phyloP scores from a whole-genome alignment of 2,113 vertebrate species.

The Zosterops borbonicus region DNA sequence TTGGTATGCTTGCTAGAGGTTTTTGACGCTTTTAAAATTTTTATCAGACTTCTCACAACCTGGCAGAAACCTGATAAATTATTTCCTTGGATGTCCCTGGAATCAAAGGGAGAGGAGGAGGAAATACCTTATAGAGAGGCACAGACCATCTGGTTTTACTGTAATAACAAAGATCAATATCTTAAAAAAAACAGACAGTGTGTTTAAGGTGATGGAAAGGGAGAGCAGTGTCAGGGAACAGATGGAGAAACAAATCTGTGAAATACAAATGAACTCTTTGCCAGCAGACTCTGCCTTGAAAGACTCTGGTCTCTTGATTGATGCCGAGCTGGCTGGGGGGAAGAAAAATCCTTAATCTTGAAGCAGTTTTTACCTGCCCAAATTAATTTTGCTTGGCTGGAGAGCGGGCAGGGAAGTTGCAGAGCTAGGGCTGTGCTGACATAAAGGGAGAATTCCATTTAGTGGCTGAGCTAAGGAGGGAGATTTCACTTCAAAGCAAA shows the following conservation, averaged over 20 bases:
- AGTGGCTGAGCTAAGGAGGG: not conserved
- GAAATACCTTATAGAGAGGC: not conserved
- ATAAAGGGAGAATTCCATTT: not conserved
- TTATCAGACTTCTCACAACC: not conserved
- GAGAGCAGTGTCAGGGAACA: not conserved
- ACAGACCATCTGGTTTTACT: slow-evolving; percentile 9
- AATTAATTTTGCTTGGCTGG: not conserved
- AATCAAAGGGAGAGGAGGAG: not conserved
- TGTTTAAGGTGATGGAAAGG: slow-evolving; percentile 9
- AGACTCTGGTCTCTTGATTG: not conserved
- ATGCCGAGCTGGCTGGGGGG: not conserved
- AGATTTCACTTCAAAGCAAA: slow-evolving; percentile 12
- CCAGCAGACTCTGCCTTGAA: not conserved
- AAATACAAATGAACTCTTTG: not conserved
- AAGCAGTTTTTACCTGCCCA: not conserved
- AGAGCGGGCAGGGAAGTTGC: not conserved
- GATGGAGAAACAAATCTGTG: slow-evolving; percentile 2
- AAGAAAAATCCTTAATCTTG: not conserved
- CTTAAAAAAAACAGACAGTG: not conserved
- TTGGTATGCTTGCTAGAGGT: not conserved
- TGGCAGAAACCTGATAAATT: not conserved
- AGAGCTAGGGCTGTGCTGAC: not conserved
- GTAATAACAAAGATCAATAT: not conserved
- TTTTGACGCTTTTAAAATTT: not conserved
- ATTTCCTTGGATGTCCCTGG: not conserved